Evolutionary conservation across 2,888 invertebrate species (phyloP), one percentile per base, ranked within the genome.

Genomic region (Dicyrtomina minuta): DNA sequence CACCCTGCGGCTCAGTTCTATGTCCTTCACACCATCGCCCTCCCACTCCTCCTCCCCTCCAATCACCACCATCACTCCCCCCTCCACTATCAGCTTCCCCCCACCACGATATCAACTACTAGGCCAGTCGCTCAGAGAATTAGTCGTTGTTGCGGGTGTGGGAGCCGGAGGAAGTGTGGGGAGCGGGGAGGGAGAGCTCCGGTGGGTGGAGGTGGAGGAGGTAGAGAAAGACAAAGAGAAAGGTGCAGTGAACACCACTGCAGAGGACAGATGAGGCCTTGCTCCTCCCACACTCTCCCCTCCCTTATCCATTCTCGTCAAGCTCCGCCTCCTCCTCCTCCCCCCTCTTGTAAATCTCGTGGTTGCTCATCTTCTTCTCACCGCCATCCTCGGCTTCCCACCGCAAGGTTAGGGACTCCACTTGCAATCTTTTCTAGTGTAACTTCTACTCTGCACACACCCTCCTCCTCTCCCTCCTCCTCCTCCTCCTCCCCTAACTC

Each of bases 361-460:
- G n/a, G n/a, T n/a, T n/a, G 53, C 53, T 53, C 43, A 41, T 61
- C 43, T 24, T 43, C 43, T 61, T 61, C n/a, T n/a, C n/a, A n/a
- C n/a, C n/a, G 61, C 41, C 41, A 44, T 44, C 61, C 20, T 20
- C 61, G 61, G 61, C 61, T 41, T 61, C 22, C 41, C 20, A 22
- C 24, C 17, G 43, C 43, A 41, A 61, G 61, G 61, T 61, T 61
- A 44, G 61, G 20, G 22, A 53, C 24, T 53, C 24, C 53, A 53
- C 46, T 53, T 53, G 20, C 10, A 43, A 43, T 12, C 43, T 13
- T 10, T 43, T 43, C 13, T 43, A 43, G 43, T 53, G 6, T 24
- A 22, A 53, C 51, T 51, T 15, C n/a, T n/a, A n/a, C n/a, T n/a
- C n/a, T n/a, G n/a, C n/a, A n/a, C n/a, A n/a, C n/a, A n/a, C n/a